phyloP scores from a whole-genome alignment of 2,888 invertebrate genomes.

The Eupithecia inturbata region DNA sequence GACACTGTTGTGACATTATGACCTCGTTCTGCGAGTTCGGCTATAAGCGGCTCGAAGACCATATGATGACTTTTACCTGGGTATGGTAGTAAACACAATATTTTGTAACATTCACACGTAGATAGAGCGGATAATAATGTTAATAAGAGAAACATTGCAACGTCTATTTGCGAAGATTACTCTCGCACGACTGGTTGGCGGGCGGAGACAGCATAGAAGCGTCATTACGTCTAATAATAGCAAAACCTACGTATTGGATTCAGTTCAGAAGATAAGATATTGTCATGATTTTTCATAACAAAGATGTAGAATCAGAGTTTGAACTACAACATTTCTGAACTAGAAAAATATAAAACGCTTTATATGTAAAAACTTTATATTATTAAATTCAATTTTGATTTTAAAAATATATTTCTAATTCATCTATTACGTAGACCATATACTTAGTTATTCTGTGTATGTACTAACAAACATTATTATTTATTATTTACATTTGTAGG shows the following conservation, averaged over 20 bases:
- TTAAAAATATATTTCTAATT: not conserved
- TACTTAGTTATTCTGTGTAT: not conserved
- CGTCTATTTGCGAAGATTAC: slow-evolving; percentile 33
- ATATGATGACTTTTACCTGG: slow-evolving; percentile 79
- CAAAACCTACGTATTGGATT: not conserved
- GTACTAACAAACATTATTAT: not conserved
- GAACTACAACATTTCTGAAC: not conserved
- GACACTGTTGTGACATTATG: slow-evolving; percentile 79
- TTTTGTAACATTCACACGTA: slow-evolving; percentile 51
- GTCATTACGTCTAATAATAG: slow-evolving; percentile 36
- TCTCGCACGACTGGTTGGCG: slow-evolving; percentile 23
- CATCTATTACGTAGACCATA: not conserved
- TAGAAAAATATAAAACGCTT: not conserved
- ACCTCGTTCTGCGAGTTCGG: slow-evolving; percentile 69
- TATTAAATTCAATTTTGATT: not conserved
- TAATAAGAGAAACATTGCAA: slow-evolving; percentile 31
- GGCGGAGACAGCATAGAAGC: slow-evolving; percentile 1
- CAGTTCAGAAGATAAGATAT: too few relatives aligned
- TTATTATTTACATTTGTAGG: not conserved
- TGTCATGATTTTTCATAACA: too few relatives aligned
- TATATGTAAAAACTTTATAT: not conserved
- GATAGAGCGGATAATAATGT: slow-evolving; percentile 41
- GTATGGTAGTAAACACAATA: slow-evolving; percentile 74
- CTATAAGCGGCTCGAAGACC: slow-evolving; percentile 74
- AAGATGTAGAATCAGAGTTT: too few relatives aligned